Conservation (phyloP, 2,797 vertebrate species). For the Margarornis squamiger region DNA sequence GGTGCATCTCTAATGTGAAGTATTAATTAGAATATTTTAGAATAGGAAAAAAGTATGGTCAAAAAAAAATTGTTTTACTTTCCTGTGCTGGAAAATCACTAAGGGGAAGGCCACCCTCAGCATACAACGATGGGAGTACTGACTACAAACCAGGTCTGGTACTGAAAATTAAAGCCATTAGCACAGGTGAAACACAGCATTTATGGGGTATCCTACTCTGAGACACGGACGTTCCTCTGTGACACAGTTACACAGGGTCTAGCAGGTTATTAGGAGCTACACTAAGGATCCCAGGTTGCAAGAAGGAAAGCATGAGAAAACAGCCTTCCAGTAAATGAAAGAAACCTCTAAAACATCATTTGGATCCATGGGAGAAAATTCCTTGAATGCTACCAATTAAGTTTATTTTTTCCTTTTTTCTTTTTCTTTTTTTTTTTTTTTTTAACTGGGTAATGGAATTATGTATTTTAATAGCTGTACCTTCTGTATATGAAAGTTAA, state of each 20-base stretch:
- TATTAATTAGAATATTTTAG: neutral
- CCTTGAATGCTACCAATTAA: neutral
- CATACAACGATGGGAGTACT: rapidly evolving
- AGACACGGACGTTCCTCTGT: neutral
- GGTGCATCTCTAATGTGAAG: neutral
- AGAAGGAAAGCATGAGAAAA: neutral
- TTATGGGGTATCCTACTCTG: rapidly evolving
- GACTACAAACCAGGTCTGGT: neutral
- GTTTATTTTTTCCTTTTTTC: neutral
- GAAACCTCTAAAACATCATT: neutral
- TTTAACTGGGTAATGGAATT: neutral
- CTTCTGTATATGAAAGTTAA: neutral
- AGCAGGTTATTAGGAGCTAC: neutral
- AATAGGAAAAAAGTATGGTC: neutral
- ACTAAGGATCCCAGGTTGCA: neutral
- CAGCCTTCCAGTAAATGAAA: neutral
- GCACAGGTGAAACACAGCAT: neutral
- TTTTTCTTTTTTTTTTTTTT: neutral
- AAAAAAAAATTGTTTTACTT: neutral
- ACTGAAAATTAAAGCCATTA: neutral
- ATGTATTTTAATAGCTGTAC: neutral
- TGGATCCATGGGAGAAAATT: neutral
- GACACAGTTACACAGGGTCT: rapidly evolving
- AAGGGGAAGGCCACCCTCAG: neutral
- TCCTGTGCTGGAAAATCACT: neutral